Evolutionary conservation across 1,140 invertebrate genomes (phyloP), one percentile per base, ranked within the genome.

Genomic region (Polypedilum vanderplanki): DNA sequence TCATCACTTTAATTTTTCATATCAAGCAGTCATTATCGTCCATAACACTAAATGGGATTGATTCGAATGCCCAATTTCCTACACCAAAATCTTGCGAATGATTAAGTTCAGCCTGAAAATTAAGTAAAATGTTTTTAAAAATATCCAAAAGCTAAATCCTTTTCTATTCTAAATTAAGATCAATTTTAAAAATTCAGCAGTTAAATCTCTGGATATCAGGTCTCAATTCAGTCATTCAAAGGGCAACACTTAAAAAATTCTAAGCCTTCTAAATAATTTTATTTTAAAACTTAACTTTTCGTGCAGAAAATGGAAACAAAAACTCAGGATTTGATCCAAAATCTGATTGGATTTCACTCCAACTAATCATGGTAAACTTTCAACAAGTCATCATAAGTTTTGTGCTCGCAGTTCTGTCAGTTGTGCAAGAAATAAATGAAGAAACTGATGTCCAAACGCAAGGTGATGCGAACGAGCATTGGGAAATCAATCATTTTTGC

Each of bases 401-500:
- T 86, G 75, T 74, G 84, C 79, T 15, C 88, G 82, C 76, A 90
- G 78, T 65, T 85, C 76, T 77, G n/a, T 88, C 82, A 65, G 84
- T 83, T 0, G 89, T 89, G 76, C 88, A 89, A 0, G 85, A 86
- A n/a, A 76, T 89, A 90, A 41, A 90, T 82, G 17, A 88, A 85
- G 78, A 90, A 89, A 18, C 82, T 79, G 0, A 90, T n/a, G 78
- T 91, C 90, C 1, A 87, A 77, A 9, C n/a, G 87, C 82, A n/a
- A 7, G 88, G 85, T 33, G 87, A 87, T 0, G 85, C 83, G 82
- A 86, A 81, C 89, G 84, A 1, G 87, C 79, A 91, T 77, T 82
- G 91, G 90, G 77, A 90, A 91, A 77, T 92, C 91, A 57, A 91
- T 87, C 64, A 91, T 85, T 76, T 86, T 85, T 1, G 87, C 83